Base-by-base conservation (phyloP, 1,140 invertebrate species). In the Mylabris phalerata region DNA sequence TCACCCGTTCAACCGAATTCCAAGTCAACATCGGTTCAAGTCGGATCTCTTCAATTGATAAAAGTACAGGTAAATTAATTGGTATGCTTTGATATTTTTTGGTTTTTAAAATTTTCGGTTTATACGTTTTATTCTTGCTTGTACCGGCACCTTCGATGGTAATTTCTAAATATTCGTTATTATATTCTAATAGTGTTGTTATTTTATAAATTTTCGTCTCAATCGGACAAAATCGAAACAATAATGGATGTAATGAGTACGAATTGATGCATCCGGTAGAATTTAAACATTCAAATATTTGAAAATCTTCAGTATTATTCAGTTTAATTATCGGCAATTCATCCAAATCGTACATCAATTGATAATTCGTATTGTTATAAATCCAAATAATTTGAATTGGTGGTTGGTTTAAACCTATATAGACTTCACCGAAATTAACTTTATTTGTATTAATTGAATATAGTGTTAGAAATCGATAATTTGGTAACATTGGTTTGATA, bases 151-250 rank as follows among this genome's bases (percentile, higher is more conserved):
- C 49, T 24, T 13, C 25, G n/a, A 54, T 43, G 40, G 43, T 26
- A 1, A 62, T 4, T 24, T 19, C 25, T 11, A 38, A 7, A 24
- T 41, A 27, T 41, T 45, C 45, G 11, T 13, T 39, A 7, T 46
- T 50, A 24, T 51, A 40, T n/a, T 43, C 48, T 41, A 62, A 9
- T 13, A 50, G 46, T 9, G 57, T 25, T 43, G 48, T 10, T 32
- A 57, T 40, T 44, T 52, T 38, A 49, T 65, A 67, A 27, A 25
- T 9, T 55, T 52, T 62, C 4, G 10, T 42, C 55, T 66, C 59
- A 19, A 69, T 61, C 9, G 70, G 70, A 19, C 51, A 44, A 50
- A 70, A 69, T 55, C 54, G 59, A 46, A 68, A 63, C 9, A 64
- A 42, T 9, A 70, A 38, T 9, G 65, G 50, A 10, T 45, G 32